phyloP scores from a whole-genome alignment of 1,140 invertebrate species.

The Drosophila pallidifrons region DNA sequence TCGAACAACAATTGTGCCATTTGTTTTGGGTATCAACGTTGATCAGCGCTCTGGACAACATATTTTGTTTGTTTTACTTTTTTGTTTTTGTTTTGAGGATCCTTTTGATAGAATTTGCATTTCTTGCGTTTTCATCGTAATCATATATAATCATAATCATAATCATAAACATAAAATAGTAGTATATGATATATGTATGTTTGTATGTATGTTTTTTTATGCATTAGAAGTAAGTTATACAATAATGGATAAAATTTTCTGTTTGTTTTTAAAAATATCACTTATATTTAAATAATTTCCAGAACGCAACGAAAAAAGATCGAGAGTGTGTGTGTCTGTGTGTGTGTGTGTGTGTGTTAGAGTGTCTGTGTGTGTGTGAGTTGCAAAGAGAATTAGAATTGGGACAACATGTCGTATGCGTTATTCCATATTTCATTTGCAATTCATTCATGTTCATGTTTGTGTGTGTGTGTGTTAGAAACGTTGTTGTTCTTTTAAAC shows the following conservation, averaged over 20 bases:
- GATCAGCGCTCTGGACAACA: constrained; percentile 39
- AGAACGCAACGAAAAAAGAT: constrained; percentile 80
- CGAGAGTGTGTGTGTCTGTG: constrained; percentile 50
- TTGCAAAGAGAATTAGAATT: constrained; percentile 45
- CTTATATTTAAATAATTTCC: constrained; percentile 83
- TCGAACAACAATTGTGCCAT: constrained; percentile 37
- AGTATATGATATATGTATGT: constrained; percentile 40
- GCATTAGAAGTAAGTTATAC: constrained; percentile 77
- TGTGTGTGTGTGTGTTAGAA: constrained; percentile 36
- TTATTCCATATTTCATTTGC: constrained; percentile 4
- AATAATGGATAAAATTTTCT: constrained; percentile 72
- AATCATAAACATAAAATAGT: constrained; percentile 56
- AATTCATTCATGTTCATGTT: constrained; percentile 1
- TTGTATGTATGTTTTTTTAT: constrained; percentile 36
- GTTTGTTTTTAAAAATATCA: constrained; percentile 72
- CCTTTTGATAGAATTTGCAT: constrained; percentile 65
- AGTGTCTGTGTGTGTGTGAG: constrained; percentile 37
- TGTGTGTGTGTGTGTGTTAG: constrained; percentile 33
- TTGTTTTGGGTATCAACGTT: constrained; percentile 28
- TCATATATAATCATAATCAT: constrained; percentile 34
- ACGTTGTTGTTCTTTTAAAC: constrained; percentile 59
- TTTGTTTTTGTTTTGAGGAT: constrained; percentile 43
- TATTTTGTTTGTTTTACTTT: background rate
- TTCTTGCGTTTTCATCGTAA: constrained; percentile 33
- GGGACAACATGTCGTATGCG: background rate